Percentiles rank a stretch among this genome's conserved stretches.
Conservation (phyloP, 2,113 vertebrate genomes). For the Heterocephalus glaber region DNA sequence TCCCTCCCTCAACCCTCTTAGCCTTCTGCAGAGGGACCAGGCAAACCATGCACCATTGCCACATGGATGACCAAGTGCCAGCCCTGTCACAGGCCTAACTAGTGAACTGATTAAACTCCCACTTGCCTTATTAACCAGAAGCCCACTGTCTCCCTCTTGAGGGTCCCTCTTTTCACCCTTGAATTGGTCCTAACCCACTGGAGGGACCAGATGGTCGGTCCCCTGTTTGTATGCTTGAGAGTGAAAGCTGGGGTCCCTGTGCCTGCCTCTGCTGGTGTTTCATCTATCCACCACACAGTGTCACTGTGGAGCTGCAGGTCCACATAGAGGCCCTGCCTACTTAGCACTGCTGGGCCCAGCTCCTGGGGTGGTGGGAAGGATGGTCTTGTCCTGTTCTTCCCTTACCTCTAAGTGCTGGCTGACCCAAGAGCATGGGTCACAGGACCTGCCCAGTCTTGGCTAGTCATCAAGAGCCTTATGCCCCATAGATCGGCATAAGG, state of each 20-base stretch:
- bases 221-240: too few relatives aligned
- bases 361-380: not conserved
- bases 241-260: not conserved
- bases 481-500: not conserved
- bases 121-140: not conserved
- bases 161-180: not conserved
- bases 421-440: not conserved
- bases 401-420: not conserved
- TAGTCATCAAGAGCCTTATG: not conserved
- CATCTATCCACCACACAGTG: not conserved
- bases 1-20: too few relatives aligned
- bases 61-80: not conserved
- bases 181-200: not conserved
- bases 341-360: not conserved
- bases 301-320: constrained; percentile 15
- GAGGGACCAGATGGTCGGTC: too few relatives aligned
- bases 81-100: not conserved
- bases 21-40: not conserved
- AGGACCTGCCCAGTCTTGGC: not conserved
- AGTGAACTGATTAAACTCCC: not conserved
- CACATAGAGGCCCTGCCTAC: not conserved
- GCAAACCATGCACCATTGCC: not conserved
- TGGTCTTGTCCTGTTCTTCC: not conserved
- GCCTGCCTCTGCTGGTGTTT: not conserved
- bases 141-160: not conserved